These are phyloP conservation scores for Metalampra italica DNA, from an alignment of 2,888 invertebrate genomes.

Conservation along the genomic window DNA sequence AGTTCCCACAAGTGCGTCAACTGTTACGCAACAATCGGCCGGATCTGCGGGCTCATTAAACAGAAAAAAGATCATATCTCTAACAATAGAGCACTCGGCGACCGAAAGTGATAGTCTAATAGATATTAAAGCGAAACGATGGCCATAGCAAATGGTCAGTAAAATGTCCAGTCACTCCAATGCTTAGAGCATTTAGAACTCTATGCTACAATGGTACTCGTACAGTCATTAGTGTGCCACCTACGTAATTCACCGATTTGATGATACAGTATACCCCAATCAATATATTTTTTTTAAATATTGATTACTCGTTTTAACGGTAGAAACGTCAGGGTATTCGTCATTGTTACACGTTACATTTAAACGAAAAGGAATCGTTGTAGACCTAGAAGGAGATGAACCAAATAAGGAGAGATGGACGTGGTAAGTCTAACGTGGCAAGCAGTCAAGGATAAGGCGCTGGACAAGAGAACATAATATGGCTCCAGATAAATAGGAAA, in stretches of 20 bases:
- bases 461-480: too few relatives aligned
- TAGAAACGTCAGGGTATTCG: too few relatives aligned
- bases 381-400: too few relatives aligned
- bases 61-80: conserved; percentile 68
- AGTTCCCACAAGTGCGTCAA: conserved; percentile 66
- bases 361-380: too few relatives aligned
- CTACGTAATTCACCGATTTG: too few relatives aligned
- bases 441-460: too few relatives aligned
- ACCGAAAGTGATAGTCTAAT: conserved; percentile 72
- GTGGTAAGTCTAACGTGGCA: too few relatives aligned
- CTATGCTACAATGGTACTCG: not conserved
- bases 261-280: too few relatives aligned
- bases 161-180: conserved; percentile 51
- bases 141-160: conserved; percentile 46
- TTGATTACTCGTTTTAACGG: not conserved
- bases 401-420: too few relatives aligned
- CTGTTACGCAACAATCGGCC: conserved; percentile 67
- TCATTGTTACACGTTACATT: too few relatives aligned
- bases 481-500: too few relatives aligned
- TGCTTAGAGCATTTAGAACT: conserved; percentile 16
- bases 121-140: conserved; percentile 55
- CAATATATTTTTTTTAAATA: not conserved
- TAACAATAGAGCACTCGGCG: conserved; percentile 67
- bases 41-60: conserved; percentile 69
- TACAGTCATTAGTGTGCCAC: too few relatives aligned